Conservation (phyloP, 2,113 vertebrate species). For the Raja brachyura region DNA sequence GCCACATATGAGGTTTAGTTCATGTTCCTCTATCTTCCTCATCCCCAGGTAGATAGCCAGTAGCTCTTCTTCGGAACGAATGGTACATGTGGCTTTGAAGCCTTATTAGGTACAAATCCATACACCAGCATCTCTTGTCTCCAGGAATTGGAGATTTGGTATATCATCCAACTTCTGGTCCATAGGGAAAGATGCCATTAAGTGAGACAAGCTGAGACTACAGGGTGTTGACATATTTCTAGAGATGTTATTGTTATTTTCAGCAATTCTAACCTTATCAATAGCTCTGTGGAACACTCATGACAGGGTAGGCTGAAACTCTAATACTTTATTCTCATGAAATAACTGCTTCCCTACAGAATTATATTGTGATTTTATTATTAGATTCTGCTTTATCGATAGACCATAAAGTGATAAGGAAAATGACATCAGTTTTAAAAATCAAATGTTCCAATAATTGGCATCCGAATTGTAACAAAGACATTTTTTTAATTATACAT, state of each 20-base stretch:
- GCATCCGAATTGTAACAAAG: neutral
- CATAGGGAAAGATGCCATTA: neutral
- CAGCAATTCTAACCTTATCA: neutral
- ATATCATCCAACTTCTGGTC: neutral
- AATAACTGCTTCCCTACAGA: neutral
- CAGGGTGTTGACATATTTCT: neutral
- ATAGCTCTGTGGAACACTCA: neutral
- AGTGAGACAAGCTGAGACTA: neutral
- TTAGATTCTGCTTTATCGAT: neutral
- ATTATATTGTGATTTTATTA: neutral
- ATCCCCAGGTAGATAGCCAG: neutral
- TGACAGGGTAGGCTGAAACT: neutral
- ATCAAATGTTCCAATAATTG: neutral
- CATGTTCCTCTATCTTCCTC: neutral
- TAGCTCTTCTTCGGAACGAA: neutral
- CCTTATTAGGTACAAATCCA: neutral
- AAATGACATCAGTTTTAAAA: neutral
- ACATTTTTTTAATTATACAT: neutral
- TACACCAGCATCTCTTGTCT: too few species aligned
- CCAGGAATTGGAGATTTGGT: neutral
- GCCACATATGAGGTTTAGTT: neutral
- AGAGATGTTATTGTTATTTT: neutral
- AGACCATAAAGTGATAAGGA: neutral
- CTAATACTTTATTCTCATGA: neutral
- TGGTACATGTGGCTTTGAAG: neutral